Evolutionary conservation across 1,140 invertebrate species (phyloP), one percentile per base, ranked within the genome.

Genomic region (Papilio polytes): DNA sequence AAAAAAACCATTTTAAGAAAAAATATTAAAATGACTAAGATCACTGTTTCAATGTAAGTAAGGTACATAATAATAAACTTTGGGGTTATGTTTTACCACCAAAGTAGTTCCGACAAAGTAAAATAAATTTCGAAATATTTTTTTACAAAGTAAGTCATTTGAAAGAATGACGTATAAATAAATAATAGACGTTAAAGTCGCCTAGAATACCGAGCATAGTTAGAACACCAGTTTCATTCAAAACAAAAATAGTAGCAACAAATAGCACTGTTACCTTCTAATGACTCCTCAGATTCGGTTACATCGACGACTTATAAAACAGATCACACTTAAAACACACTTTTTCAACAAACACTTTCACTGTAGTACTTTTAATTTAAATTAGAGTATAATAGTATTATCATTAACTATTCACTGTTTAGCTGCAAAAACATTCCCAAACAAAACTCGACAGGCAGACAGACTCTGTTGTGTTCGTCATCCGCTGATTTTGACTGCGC

Each of bases 201-300:
- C 3, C 22, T 63, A 3, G 22, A 31, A 26, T 66, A 7, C 31
- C 22, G 6, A 70, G 3, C 13, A 15, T 70, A 31, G 26, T 15
- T 31, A 6, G 26, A 15, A 31, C 26, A 46, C 46, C 36, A 78
- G 36, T 31, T 78, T 63, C 31, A 41, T 63, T 78, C 53, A 78
- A 78, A 78, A 78, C 77, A 78, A 78, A 78, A 78, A 78, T 78
- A 78, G 59, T 78, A 78, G 77, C 77, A 78, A 78, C 77, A 78
- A 78, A 78, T 66, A 78, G 26, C 41, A 63, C 59, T 78, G 48
- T 36, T 78, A 78, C 77, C 77, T 78, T 66, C 13, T 36, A 78
- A 78, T 46, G 31, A 41, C 77, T 78, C 44, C 77, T 44, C 63
- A 31, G 63, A 70, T 70, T 70, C 66, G 36, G 36, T 41, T 63